phyloP scores from a whole-genome alignment of 2,888 invertebrate species.

The Hecatera dysodea region DNA sequence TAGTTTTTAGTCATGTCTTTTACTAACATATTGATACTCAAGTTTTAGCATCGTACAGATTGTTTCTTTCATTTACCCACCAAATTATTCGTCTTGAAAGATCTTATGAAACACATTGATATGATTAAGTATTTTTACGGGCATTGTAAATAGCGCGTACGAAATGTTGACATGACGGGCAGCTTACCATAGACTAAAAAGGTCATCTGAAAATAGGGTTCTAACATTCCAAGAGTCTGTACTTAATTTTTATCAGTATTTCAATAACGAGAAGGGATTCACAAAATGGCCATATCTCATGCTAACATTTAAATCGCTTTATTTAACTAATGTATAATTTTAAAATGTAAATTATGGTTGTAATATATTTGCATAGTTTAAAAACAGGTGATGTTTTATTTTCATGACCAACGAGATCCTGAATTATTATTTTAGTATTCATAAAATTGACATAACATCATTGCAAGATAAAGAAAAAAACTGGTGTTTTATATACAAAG shows the following conservation, averaged over 20 bases:
- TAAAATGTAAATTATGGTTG: conserved; percentile 83
- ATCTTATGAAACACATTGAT: conserved; percentile 25
- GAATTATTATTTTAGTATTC: not conserved
- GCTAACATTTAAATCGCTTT: conserved; percentile 57
- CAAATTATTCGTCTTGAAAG: conserved; percentile 17
- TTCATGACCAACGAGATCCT: conserved; percentile 73
- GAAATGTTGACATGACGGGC: conserved; percentile 45
- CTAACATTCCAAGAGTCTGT: conserved; percentile 55
- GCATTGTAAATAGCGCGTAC: conserved; percentile 19
- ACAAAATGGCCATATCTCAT: conserved; percentile 39
- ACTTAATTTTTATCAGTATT: conserved; percentile 78
- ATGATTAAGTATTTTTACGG: conserved; percentile 39
- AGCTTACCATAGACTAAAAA: conserved; percentile 47
- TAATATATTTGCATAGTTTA: conserved; percentile 85
- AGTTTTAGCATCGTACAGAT: conserved; percentile 17
- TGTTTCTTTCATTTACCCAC: conserved; percentile 18
- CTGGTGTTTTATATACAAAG: not conserved
- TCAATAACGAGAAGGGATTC: conserved; percentile 44
- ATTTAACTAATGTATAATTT: conserved; percentile 71
- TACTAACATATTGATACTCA: conserved; percentile 47
- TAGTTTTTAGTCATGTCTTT: conserved; percentile 58
- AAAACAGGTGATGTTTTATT: conserved; percentile 63
- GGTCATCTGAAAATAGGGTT: conserved; percentile 25
- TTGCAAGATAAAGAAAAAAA: not conserved
- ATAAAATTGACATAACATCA: not conserved